Evolutionary conservation across 2,888 invertebrate genomes (phyloP), one percentile per base, ranked within the genome.

Genomic region (Spisula subtruncata): DNA sequence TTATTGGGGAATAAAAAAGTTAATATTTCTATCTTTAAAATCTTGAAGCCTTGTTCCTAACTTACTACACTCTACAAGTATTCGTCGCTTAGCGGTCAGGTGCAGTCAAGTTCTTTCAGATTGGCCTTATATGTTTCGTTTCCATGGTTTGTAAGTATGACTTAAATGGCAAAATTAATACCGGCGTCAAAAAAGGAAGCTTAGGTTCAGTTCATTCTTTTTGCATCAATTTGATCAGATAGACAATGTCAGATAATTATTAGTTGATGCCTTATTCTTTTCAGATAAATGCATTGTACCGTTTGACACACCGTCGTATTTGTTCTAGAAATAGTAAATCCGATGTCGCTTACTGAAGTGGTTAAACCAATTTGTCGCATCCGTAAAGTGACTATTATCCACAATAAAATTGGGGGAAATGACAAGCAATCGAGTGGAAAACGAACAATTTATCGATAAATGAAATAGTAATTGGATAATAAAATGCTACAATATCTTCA

Each of bases 401-500:
- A 60, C 85, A 71, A 51, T 46, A 35, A 48, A 85, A 18, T n/a
- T 82, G 48, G n/a, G 54, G 81, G 75, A 87, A 88, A 80, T 56
- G 87, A 83, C 54, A 54, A 41, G 35, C 91, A 89, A 87, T 92
- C 81, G 87, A 85, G 89, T 86, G 86, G 91, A 92, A 91, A 91
- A 92, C 91, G 91, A 87, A 91, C 92, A 92, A 92, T 92, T 91
- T 87, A 79, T 82, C 85, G 81, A 88, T 88, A 91, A 92, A 92
- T 90, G 89, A 81, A 80, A 56, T 60, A 25, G 88, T 89, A 92
- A 92, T 92, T 89, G 92, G 88, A 87, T 90, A 82, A 87, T 87
- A 90, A 90, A 90, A 88, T 66, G 87, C 84, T 83, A 88, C 88
- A 91, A 89, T 83, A 86, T 79, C 66, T 85, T 89, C 85, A 91